Conservation (phyloP, 1,140 invertebrate species). For the Delia radicum region DNA sequence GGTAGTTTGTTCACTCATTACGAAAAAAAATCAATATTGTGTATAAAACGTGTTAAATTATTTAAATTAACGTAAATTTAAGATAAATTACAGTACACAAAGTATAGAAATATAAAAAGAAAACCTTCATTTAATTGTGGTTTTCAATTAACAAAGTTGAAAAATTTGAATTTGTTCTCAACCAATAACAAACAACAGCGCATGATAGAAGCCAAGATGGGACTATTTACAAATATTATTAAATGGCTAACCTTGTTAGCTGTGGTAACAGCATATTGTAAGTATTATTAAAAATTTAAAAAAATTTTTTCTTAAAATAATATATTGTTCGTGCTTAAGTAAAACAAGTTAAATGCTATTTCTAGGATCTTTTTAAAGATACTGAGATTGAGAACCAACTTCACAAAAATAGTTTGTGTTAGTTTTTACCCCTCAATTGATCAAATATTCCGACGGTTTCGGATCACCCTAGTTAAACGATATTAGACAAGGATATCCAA, state of each 20-base stretch:
- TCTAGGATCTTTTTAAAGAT: too few relatives aligned
- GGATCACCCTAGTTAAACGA: too few relatives aligned
- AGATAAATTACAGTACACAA: neutral
- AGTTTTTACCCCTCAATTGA: too few relatives aligned
- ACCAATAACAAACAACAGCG: neutral
- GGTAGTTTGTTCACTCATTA: neutral
- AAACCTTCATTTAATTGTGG: neutral
- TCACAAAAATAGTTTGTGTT: too few relatives aligned
- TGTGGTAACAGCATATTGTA: constrained; percentile 26
- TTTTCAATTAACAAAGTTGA: neutral
- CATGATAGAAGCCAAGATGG: constrained; percentile 15
- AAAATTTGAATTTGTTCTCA: constrained; percentile 3
- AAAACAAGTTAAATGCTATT: too few relatives aligned
- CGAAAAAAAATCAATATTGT: neutral
- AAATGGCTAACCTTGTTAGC: constrained; percentile 29
- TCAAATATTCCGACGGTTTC: too few relatives aligned
- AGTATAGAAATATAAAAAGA: neutral
- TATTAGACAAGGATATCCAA: too few relatives aligned
- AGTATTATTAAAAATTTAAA: neutral
- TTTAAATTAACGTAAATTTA: neutral
- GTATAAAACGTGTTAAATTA: neutral
- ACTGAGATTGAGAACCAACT: too few relatives aligned
- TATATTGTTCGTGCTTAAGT: too few relatives aligned
- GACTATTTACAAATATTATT: constrained; percentile 22
- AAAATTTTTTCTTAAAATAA: too few relatives aligned